Base-by-base conservation (phyloP, 2,113 vertebrate species). In the Holacanthus passer region DNA sequence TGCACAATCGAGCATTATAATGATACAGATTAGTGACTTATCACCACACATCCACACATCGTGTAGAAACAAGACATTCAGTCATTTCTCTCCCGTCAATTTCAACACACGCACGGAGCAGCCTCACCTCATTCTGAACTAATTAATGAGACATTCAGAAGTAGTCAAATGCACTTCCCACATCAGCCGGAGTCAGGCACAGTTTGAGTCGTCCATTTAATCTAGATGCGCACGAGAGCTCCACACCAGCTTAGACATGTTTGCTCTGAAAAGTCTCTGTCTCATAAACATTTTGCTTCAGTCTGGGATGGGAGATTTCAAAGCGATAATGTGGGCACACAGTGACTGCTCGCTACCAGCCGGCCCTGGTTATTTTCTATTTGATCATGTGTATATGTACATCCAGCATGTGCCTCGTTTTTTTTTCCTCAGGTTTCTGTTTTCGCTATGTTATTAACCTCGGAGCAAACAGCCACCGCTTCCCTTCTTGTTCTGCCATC, bases 201-300 rank as follows among this genome's bases (percentile, higher is more conserved):
- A 52, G 52, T 70, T 29, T 59, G 69, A 48, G n/a, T 1, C 35
- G 48, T 68, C 31, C 59, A 3, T 77, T 73, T 62, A 31, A 73
- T 82, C 45, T 65, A 13, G 31, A 7, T 27, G 41, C 32, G 24
- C 64, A 24, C 60, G 7, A 52, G 24, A 58, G 69, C 67, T 6
- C n/a, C n/a, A 60, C 48, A 59, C 48, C 20, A 19, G n/a, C n/a
- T 81, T 64, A 55, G 52, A 83, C 50, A 56, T 72, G 43, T 73
- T 83, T 74, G 43, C 74, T 53, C 45, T 84, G 55, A 66, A 79
- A 66, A 79, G 58, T 70, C 19, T 66, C 24, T 77, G 58, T 74
- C 68, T 82, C 64, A 43, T 76, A 69, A 83, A 85, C 81, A 68
- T 64, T 70, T 79, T 65, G n/a, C 43, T 77, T 52, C 29, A 52